These are phyloP conservation scores for Apostichopus leukothele DNA, from an alignment of 53 echinoderm and acorn worm genomes.

Conservation along the genomic window DNA sequence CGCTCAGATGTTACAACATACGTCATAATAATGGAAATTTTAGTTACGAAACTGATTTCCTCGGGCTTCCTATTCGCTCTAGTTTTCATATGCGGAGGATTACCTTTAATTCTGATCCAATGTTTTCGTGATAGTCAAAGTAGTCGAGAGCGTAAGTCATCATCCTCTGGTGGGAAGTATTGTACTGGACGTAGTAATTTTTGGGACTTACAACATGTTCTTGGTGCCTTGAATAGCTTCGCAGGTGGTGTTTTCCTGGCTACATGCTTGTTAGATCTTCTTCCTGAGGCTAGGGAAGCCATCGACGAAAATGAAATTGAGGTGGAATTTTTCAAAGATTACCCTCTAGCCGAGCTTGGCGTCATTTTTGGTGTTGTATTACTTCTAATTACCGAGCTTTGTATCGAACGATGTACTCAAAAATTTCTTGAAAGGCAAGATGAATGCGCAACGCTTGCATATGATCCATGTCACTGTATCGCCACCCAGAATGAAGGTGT, in stretches of 20 bases:
- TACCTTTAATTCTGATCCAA: slow-evolving; percentile 6
- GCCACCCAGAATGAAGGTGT: not conserved
- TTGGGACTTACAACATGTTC: slow-evolving; percentile 29
- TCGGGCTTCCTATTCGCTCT: not conserved
- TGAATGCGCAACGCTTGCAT: not conserved
- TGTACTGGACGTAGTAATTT: not conserved
- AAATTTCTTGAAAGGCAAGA: not conserved
- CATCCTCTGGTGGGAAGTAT: not conserved
- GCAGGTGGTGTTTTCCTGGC: slow-evolving; percentile 68
- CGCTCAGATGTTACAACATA: not conserved
- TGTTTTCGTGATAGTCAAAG: slow-evolving; percentile 2
- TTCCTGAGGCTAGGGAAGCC: slow-evolving; percentile 55
- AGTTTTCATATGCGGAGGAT: slow-evolving; percentile 2
- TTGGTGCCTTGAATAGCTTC: slow-evolving; percentile 63
- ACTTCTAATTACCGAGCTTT: slow-evolving; percentile 44
- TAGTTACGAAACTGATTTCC: not conserved
- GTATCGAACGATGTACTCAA: slow-evolving; percentile 25
- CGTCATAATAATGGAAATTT: slow-evolving; percentile 6
- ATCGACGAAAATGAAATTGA: not conserved
- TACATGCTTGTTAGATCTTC: slow-evolving; percentile 65
- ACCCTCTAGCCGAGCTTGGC: slow-evolving; percentile 47
- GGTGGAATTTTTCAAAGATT: not conserved
- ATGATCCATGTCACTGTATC: not conserved
- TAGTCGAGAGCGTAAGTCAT: not conserved
- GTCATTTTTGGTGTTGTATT: slow-evolving; percentile 47